Base-by-base conservation (phyloP, 2,113 vertebrate genomes). In the Tachuris rubrigastra region DNA sequence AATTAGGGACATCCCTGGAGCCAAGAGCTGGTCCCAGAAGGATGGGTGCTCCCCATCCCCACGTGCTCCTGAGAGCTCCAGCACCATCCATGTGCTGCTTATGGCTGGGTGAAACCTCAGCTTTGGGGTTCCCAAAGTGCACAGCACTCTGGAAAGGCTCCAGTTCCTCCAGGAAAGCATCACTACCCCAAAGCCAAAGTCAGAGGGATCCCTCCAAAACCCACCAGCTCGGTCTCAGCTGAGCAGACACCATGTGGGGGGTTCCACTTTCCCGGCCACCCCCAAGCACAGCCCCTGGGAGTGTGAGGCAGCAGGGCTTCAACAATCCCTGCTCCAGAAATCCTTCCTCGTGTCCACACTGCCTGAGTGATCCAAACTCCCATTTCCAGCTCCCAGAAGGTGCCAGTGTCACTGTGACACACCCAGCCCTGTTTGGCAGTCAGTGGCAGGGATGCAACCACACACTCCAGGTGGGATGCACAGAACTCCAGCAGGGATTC, bases 241-340 rank as follows among this genome's bases (percentile, higher is more conserved):
- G 0, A 15, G 47, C 25, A 35, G 72, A 44, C 12, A 6, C 42
- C 2, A 0, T 0, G 6, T 12, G 14, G 53, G 41, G 56, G 56
- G 62, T 14, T 49, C 47, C 6, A 28, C 47, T 14, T 23, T 23
- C 53, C 76, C 2, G 3, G 16, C 22, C 31, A 53, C 10, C 11
- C 62, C 46, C 12, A 9, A 21, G 5, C 50, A 25, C 3, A 25
- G 27, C 21, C 58, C 35, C 31, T 8, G 30, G 21, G 49, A 24
- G 56, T 20, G 37, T 28, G 46, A 30, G 46, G 47, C 19, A 13
- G n/a, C 41, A 52, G 52, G 60, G 20, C 15, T 67, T 30, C 39
- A 24, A 19, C 23, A 77, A 39, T 17, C 39, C 49, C 62, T 2
- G 42, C 67, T 68, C 62, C 55, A 56, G 25, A 55, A 15, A 37